A percentile compares a stretch with the other conserved stretches of the same genome.
These are phyloP conservation scores for Torymus texanus DNA, from an alignment of 2,888 invertebrate genomes.

Conservation along the genomic window DNA sequence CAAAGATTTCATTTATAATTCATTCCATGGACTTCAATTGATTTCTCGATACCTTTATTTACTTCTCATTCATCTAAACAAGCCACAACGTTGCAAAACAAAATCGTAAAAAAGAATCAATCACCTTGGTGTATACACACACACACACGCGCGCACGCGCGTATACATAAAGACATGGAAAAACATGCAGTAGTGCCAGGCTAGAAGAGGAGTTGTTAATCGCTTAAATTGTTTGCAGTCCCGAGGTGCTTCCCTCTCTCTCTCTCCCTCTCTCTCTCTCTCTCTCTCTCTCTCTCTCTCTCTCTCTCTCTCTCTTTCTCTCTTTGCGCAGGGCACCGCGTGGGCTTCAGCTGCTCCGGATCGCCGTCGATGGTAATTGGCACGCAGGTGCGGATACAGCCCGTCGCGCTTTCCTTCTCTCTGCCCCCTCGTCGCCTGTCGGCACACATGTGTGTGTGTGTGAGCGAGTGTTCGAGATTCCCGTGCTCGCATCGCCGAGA, in stretches of 20 bases:
- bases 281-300: not conserved
- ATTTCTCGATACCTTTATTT: too few species aligned
- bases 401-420: not conserved
- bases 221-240: conserved; percentile 53
- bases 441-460: too few species aligned
- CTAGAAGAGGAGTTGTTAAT: conserved; percentile 46
- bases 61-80: too few species aligned
- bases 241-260: conserved; percentile 47
- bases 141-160: too few species aligned
- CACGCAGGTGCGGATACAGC: conserved; percentile 55
- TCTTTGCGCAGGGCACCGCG: not conserved
- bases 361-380: conserved; percentile 52
- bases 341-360: conserved; percentile 56
- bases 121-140: too few species aligned
- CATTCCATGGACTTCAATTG: too few species aligned
- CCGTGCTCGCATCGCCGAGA: not conserved
- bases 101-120: too few species aligned
- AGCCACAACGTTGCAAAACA: too few species aligned
- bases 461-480: not conserved
- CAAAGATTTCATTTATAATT: too few species aligned
- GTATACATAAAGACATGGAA: too few species aligned
- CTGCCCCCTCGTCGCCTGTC: not conserved
- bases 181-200: too few species aligned
- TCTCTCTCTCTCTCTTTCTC: too few species aligned
- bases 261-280: not conserved